These are phyloP conservation scores for Camponotus vicinus DNA, from an alignment of 1,140 invertebrate genomes.

Conservation along the genomic window DNA sequence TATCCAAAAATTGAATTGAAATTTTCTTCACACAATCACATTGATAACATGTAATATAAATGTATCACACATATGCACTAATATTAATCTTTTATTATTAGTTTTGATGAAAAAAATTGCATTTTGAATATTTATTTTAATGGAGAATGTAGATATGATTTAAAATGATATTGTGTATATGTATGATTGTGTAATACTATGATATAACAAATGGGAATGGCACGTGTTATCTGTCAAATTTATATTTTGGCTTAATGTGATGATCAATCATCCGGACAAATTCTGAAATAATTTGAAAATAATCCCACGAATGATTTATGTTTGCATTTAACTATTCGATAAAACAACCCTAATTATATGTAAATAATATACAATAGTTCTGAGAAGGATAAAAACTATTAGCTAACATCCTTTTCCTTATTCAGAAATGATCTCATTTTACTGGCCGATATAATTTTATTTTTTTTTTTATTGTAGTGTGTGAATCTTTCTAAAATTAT, in stretches of 20 bases:
- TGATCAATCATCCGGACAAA: background rate
- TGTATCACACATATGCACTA: background rate
- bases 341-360: constrained; percentile 3
- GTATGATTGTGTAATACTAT: background rate
- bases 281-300: background rate
- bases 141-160: background rate
- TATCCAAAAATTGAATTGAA: background rate
- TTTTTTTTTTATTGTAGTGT: background rate
- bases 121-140: background rate
- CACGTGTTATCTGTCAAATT: background rate
- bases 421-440: background rate
- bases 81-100: constrained; percentile 2
- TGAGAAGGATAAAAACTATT: too few relatives aligned
- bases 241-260: background rate
- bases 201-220: background rate
- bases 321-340: constrained; percentile 4
- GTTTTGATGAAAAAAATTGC: background rate
- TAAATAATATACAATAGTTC: background rate
- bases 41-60: constrained; percentile 1
- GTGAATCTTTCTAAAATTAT: background rate
- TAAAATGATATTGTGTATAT: background rate
- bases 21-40: background rate
- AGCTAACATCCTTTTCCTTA: background rate
- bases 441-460: background rate
- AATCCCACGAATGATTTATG: background rate